Evolutionary conservation across 2,113 vertebrate genomes (phyloP).

Genomic region (Camelus bactrianus): DNA sequence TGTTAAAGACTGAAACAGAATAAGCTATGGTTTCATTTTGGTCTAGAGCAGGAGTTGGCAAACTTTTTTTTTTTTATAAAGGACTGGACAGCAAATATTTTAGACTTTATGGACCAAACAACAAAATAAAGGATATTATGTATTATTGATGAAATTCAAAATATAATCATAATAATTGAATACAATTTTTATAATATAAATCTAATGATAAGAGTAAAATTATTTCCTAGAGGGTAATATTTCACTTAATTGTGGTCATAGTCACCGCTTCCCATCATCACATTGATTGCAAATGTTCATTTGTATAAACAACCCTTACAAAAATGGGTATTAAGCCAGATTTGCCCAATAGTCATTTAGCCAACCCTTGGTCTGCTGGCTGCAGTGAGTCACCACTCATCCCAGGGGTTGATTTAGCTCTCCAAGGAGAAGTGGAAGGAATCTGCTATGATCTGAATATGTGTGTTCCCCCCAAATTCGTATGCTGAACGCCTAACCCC

Average conservation of each 20-base stretch:
- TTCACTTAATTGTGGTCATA: not conserved
- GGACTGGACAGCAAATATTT: not conserved
- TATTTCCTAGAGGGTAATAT: not conserved
- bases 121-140: not conserved
- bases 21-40: slow-evolving; percentile 5
- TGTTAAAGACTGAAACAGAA: not conserved
- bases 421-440: not conserved
- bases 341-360: not conserved
- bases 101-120: not conserved
- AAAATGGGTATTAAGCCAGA: not conserved
- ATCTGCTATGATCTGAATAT: not conserved
- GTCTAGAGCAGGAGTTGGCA: not conserved
- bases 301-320: not conserved
- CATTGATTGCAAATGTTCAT: not conserved
- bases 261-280: not conserved
- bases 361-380: not conserved
- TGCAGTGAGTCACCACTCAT: not conserved
- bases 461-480: not conserved
- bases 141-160: slow-evolving; percentile 38
- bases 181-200: not conserved
- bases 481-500: not conserved
- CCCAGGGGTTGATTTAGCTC: not conserved
- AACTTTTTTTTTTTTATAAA: slow-evolving; percentile 8
- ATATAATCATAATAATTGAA: not conserved
- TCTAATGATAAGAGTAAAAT: not conserved